Evolutionary conservation across 2,888 invertebrate genomes (phyloP).

Genomic region (Caenorhabditis imperialis): DNA sequence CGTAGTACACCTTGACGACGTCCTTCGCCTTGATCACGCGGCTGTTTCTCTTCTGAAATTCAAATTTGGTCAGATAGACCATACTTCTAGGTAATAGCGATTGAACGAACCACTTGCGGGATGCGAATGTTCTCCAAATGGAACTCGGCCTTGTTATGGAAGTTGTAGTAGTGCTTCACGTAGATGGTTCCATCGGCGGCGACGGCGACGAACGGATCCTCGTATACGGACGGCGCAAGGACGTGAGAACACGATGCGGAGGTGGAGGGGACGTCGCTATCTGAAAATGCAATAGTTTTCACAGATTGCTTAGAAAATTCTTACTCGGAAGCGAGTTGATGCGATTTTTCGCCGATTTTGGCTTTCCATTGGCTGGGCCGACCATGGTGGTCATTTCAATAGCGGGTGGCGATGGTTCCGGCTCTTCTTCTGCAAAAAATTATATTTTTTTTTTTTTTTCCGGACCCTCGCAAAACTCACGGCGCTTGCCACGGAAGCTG

Average conservation of each 20-base stretch:
- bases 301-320: not conserved
- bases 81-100: too few species aligned
- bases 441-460: not conserved
- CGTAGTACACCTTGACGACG: slow-evolving; percentile 38
- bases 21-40: slow-evolving; percentile 26
- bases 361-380: not conserved
- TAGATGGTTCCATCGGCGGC: slow-evolving; percentile 49
- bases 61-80: not conserved
- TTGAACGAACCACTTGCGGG: slow-evolving; percentile 44
- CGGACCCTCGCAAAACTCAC: slow-evolving; percentile 19
- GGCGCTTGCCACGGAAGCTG: slow-evolving; percentile 45
- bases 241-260: slow-evolving; percentile 29
- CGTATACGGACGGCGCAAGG: slow-evolving; percentile 48
- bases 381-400: not conserved
- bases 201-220: slow-evolving; percentile 61
- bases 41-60: slow-evolving; percentile 35
- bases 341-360: not conserved
- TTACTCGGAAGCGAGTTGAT: slow-evolving; percentile 46
- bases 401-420: slow-evolving; percentile 4
- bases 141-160: slow-evolving; percentile 51
- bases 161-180: slow-evolving; percentile 58
- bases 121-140: slow-evolving; percentile 44
- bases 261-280: slow-evolving; percentile 56
- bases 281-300: slow-evolving; percentile 27
- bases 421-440: slow-evolving; percentile 7